Evolutionary conservation across 2,797 vertebrate species (phyloP).

Genomic region (Tokudaia muenninki): DNA sequence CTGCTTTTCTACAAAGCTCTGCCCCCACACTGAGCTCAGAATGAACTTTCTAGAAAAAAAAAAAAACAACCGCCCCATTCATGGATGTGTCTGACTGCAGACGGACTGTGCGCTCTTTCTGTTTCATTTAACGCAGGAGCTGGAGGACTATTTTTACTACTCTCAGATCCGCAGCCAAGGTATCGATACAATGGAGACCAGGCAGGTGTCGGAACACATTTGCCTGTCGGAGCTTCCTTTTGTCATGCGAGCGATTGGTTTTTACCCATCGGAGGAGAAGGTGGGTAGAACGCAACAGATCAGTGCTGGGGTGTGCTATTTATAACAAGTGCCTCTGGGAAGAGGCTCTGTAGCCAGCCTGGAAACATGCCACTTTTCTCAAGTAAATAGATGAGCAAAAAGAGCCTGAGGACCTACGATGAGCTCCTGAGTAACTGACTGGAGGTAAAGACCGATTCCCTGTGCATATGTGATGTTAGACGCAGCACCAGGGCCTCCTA

Average conservation of each 20-base stretch:
- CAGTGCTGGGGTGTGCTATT: rapidly evolving
- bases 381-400: not conserved
- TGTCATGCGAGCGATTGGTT: conserved; percentile 95
- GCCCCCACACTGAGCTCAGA: conserved; percentile 52
- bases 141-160: conserved; percentile 97
- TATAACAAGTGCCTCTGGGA: not conserved
- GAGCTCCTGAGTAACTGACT: not conserved
- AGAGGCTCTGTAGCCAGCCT: not conserved
- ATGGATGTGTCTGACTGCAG: not conserved
- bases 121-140: conserved; percentile 89
- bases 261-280: conserved; percentile 95
- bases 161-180: conserved; percentile 92
- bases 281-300: conserved; percentile 76
- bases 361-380: not conserved
- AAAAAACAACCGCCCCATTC: rapidly evolving
- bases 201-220: conserved; percentile 90
- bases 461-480: not conserved
- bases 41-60: conserved; percentile 57
- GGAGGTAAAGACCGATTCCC: rapidly evolving
- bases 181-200: conserved; percentile 90
- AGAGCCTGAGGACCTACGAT: not conserved
- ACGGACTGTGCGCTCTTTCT: not conserved
- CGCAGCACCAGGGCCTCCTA: not conserved
- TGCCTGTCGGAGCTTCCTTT: conserved; percentile 92
- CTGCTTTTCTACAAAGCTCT: not conserved